These are phyloP conservation scores for Meiosimyza platycephala DNA, from an alignment of 2,888 invertebrate genomes.

Conservation along the genomic window DNA sequence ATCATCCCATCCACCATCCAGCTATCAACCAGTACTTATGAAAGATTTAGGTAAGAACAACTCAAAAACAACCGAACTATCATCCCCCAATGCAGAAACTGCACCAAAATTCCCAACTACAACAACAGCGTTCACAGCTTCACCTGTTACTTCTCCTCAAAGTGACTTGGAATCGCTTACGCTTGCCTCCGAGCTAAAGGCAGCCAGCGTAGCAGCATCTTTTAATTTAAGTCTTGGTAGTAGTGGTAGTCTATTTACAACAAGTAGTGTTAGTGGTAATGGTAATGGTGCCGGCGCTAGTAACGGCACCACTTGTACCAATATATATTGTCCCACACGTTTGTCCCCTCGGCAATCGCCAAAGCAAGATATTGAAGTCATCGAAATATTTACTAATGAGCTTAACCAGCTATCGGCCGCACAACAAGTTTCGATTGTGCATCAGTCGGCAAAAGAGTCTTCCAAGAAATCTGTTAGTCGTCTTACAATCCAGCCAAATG, in stretches of 20 bases:
- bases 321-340: conserved; percentile 49
- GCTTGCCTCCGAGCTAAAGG: conserved; percentile 57
- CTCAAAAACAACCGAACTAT: conserved; percentile 52
- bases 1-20: conserved; percentile 92
- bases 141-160: conserved; percentile 5
- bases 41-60: conserved; percentile 87
- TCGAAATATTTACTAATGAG: conserved; percentile 65
- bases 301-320: conserved; percentile 34
- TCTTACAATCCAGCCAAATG: conserved; percentile 32
- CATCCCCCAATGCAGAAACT: conserved; percentile 49
- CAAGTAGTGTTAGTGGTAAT: conserved; percentile 42
- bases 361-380: conserved; percentile 65
- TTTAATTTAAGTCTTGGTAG: conserved; percentile 64
- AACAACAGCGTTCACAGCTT: conserved; percentile 33
- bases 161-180: conserved; percentile 38
- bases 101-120: conserved; percentile 41
- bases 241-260: conserved; percentile 60
- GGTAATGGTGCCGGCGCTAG: conserved; percentile 34
- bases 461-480: conserved; percentile 44
- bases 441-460: conserved; percentile 58
- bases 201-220: conserved; percentile 58
- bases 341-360: conserved; percentile 65
- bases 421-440: conserved; percentile 63
- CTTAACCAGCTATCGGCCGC: conserved; percentile 58
- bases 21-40: conserved; percentile 88